These are phyloP conservation scores for Erpobdella octoculata DNA, from an alignment of 2,888 invertebrate genomes.

Conservation along the genomic window DNA sequence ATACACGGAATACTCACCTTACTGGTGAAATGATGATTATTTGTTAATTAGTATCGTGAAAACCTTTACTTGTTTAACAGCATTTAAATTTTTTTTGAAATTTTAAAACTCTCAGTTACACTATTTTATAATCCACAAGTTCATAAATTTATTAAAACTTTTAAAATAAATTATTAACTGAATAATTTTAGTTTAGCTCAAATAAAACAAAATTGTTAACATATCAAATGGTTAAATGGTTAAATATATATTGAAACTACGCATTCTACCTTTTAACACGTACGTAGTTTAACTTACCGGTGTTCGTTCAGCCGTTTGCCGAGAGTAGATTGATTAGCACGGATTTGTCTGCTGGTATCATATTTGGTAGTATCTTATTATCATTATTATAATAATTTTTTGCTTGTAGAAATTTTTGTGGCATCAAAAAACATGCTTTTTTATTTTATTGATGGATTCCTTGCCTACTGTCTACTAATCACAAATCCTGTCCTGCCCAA, in stretches of 20 bases:
- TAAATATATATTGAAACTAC: not conserved
- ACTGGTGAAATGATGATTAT: no score
- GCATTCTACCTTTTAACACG: slow-evolving; percentile 3
- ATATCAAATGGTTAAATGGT: not conserved
- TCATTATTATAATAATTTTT: not conserved
- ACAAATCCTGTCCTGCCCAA: no score
- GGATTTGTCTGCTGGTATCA: not conserved
- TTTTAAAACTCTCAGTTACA: no score
- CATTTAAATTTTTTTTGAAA: no score
- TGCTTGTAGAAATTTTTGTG: no score
- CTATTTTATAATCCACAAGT: not conserved
- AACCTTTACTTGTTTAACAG: not conserved
- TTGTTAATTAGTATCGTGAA: not conserved
- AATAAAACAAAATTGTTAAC: not conserved
- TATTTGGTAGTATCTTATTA: not conserved
- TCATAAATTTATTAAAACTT: not conserved
- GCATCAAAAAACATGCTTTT: no score
- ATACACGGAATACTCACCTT: no score
- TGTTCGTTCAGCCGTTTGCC: not conserved
- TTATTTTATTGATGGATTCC: no score
- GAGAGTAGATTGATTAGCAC: not conserved
- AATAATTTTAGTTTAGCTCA: not conserved
- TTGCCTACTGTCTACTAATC: no score
- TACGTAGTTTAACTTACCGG: slow-evolving; percentile 9
- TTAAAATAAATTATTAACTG: not conserved